Evolutionary conservation across 2,888 invertebrate genomes (phyloP).

Genomic region (Hyposoter didymator): DNA sequence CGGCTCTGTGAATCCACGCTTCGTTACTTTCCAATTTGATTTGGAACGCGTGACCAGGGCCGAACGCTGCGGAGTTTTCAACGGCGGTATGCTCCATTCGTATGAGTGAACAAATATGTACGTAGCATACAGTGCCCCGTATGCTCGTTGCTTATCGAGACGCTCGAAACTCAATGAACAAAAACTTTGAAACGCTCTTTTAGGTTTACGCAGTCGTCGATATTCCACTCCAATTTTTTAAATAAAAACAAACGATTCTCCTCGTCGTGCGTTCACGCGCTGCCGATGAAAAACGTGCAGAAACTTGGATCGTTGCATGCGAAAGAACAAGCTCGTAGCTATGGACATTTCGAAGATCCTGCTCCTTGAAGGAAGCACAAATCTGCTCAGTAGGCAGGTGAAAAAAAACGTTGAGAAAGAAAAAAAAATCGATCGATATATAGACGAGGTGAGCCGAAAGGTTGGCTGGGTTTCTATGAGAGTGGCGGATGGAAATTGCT

Average conservation of each 20-base stretch:
- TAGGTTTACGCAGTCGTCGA: slow-evolving; percentile 26
- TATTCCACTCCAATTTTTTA: not conserved
- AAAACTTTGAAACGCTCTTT: slow-evolving; percentile 28
- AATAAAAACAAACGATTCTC: not conserved
- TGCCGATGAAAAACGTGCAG: not conserved
- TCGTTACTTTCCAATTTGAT: slow-evolving; percentile 60
- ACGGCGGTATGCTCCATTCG: slow-evolving; percentile 12
- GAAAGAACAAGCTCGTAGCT: not conserved
- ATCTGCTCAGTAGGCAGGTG: slow-evolving; percentile 9
- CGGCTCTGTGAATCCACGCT: slow-evolving; percentile 50
- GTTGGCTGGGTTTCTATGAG: slow-evolving; percentile 36
- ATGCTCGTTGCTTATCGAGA: slow-evolving; percentile 43
- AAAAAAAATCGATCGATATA: slow-evolving; percentile 38
- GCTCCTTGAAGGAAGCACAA: not conserved
- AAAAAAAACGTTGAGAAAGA: not conserved
- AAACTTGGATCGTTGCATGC: not conserved
- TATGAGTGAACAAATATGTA: not conserved
- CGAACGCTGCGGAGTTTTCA: slow-evolving; percentile 17
- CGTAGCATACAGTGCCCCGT: not conserved
- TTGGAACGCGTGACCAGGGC: slow-evolving; percentile 41
- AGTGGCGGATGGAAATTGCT: slow-evolving; percentile 57
- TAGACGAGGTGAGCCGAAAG: slow-evolving; percentile 16
- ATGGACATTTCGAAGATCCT: not conserved
- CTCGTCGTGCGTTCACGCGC: not conserved
- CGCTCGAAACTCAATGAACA: not conserved